Evolutionary conservation across 2,888 invertebrate species (phyloP).

Genomic region (Dioctria linearis): DNA sequence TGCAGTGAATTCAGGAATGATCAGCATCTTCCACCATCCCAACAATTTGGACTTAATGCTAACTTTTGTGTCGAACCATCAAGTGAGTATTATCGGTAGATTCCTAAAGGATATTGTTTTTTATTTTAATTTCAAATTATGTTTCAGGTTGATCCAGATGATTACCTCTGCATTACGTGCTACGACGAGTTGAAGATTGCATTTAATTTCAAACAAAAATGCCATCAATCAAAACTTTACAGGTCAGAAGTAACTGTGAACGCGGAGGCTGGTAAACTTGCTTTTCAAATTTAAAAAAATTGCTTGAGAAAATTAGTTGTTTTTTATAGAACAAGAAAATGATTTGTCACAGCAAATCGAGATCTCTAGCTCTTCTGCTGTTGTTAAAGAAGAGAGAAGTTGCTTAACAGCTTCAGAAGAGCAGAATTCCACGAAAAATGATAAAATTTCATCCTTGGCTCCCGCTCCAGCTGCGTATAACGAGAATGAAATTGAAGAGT

Average conservation of each 20-base stretch:
- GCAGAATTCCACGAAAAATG: background rate
- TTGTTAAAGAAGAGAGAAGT: background rate
- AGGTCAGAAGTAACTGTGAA: conserved; percentile 16
- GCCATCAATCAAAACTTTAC: conserved; percentile 53
- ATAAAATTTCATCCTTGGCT: background rate
- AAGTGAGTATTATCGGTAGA: conserved; percentile 2
- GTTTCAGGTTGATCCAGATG: conserved; percentile 53
- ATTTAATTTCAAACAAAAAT: conserved; percentile 57
- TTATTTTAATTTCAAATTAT: background rate
- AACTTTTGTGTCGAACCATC: conserved; percentile 25
- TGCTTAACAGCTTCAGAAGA: background rate
- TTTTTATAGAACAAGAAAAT: background rate
- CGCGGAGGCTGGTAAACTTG: background rate
- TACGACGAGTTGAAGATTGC: conserved; percentile 58
- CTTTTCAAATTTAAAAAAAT: background rate
- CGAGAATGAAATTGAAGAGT: background rate
- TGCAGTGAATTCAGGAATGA: conserved; percentile 47
- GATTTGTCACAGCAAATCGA: background rate
- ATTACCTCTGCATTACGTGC: conserved; percentile 56
- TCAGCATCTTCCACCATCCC: conserved; percentile 47
- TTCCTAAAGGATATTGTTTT: background rate
- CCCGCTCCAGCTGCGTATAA: background rate
- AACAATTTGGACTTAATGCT: conserved; percentile 53
- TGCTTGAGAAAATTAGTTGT: conserved; percentile 1
- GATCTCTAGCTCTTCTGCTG: background rate